Evolutionary conservation across 1,140 invertebrate genomes (phyloP), one percentile per base, ranked within the genome.

Genomic region (Drosophila ogumai): DNA sequence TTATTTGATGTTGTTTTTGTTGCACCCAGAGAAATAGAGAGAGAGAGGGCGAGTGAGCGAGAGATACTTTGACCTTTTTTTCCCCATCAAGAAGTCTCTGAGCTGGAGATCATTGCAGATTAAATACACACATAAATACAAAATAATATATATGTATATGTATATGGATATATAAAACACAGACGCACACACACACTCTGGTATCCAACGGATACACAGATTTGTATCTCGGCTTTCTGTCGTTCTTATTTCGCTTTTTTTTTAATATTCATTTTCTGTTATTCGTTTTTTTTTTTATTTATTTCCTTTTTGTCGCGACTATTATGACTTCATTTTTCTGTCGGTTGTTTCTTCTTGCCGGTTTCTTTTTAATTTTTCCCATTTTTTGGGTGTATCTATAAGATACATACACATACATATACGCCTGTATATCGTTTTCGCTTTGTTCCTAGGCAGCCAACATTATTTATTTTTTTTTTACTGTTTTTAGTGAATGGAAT

Each of bases 1-100:
- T 69, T 69, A 69, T 69, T 69, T 54, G 17, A 46, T 44, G 61
- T 56, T 40, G 22, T 41, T 55, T 25, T 58, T 52, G 55, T 38
- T 72, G 38, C 40, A 55, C 19, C 13, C 34, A 55, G 7, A 54
- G 50, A 54, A 54, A n/a, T n/a, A 52, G 47, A 43, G 34, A 17
- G 52, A 17, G 56, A 50, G 47, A 25, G 46, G 3, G 7, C 12
- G 32, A 60, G 43, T 12, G 56, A 36, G 22, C 4, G 32, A 58
- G 59, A 74, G 63, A 85, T 81, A 85, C 77, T 84, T 77, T 84
- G 81, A 84, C 81, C 81, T 84, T 84, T 85, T 79, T 79, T 80
- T 79, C 65, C 65, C 56, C 81, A 85, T 74, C 60, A 77, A 85
- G 81, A 85, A 85, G 81, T 77, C 60, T 81, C 59, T 85, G 73